Evolutionary conservation across 2,797 vertebrate species (phyloP).

Genomic region (Pachyuromys duprasi): DNA sequence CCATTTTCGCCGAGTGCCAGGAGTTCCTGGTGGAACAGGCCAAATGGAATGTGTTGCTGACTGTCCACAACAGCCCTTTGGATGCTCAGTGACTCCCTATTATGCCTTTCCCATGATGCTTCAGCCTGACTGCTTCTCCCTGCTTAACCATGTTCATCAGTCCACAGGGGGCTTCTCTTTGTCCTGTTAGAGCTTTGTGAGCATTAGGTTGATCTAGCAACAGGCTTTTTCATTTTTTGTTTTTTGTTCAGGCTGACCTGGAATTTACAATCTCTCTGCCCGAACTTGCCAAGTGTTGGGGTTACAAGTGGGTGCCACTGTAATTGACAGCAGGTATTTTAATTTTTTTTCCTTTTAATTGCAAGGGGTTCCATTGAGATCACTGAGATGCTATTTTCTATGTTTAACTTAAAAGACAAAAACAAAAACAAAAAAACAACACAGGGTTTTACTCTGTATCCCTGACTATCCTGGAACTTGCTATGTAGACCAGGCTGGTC

Average conservation of each 20-base stretch:
- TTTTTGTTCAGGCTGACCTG: background rate
- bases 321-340: background rate
- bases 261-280: background rate
- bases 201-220: background rate
- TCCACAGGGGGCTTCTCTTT: background rate
- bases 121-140: background rate
- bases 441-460: background rate
- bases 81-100: background rate
- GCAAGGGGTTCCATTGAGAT: background rate
- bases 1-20: background rate
- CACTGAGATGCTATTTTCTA: background rate
- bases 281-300: background rate
- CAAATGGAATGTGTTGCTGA: background rate
- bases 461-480: background rate
- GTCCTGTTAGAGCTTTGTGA: background rate
- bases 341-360: background rate
- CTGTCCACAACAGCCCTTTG: background rate
- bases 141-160: background rate
- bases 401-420: background rate
- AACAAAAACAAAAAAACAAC: background rate
- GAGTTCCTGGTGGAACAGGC: constrained; percentile 11
- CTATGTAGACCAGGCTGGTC: background rate
- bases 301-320: no score
- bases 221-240: background rate
- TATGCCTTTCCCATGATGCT: background rate